Evolutionary conservation across 2,797 vertebrate genomes (phyloP), one percentile per base, ranked within the genome.

Genomic region (Podarcis lilfordi): DNA sequence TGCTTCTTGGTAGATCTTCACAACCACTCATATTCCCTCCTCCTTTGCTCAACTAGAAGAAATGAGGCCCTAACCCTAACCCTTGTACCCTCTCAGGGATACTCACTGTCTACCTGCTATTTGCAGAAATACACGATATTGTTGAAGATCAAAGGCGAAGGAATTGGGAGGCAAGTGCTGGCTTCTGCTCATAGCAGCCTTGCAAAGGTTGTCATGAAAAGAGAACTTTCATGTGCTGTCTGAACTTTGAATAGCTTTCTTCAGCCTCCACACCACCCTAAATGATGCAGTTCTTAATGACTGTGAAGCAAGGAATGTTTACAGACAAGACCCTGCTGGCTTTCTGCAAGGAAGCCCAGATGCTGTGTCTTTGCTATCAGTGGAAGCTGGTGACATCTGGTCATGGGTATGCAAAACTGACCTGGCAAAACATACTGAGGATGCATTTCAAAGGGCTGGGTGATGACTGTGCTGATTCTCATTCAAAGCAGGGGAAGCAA

Each of bases 381-480:
- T 87, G 85, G 84, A 82, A 91, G 77, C 66, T 91, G 75, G n/a
- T 93, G 86, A 87, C 69, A 27, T 89, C 85, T 93, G 84, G 13
- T 77, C 74, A 40, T 88, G 84, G 79, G 40, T 85, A 66, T 87
- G 80, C 72, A 88, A 89, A 92, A 88, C 29, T 86, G 80, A 59
- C 8, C 7, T 11, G 21, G 78, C 45, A 86, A 29, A 84, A 23
- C n/a, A 27, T 40, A 66, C 77, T 86, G 82, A 50, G 55, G 84
- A 86, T 89, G 88, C 40, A 43, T 74, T 94, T 93, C 25, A 86
- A 6, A 71, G 69, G 80, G 23, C 45, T 88, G 92, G 79, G 37
- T 76, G 82, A 82, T 40, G 75, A 3, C 80, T 0, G 0, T 21
- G 80, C 91, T 89, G 88, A 79, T 87, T 89, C 85, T 89, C 50